Conservation (phyloP, 1,140 invertebrate genomes). For the Drosophila navojoa region DNA sequence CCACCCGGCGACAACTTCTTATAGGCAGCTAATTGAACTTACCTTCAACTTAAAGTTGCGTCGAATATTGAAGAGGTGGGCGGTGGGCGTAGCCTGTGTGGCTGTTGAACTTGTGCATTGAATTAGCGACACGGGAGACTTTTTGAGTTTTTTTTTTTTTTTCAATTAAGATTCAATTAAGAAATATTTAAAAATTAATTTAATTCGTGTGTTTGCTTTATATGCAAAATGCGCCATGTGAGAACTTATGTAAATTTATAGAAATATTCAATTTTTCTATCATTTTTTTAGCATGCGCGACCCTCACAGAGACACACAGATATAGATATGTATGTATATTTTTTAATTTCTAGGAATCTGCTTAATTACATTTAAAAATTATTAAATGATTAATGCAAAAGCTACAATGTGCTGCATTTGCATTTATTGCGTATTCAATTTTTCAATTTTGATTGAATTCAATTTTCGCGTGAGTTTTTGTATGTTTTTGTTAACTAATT, state of each 20-base stretch:
- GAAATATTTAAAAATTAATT: slow-evolving; percentile 72
- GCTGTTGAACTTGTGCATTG: slow-evolving; percentile 54
- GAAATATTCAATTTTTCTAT: slow-evolving; percentile 18
- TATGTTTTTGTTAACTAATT: slow-evolving; percentile 33
- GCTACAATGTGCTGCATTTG: slow-evolving; percentile 56
- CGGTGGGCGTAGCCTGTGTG: slow-evolving; percentile 3
- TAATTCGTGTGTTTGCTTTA: slow-evolving; percentile 54
- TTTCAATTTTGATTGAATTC: slow-evolving; percentile 43
- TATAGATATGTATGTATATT: slow-evolving; percentile 26
- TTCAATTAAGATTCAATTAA: slow-evolving; percentile 71
- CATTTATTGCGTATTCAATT: slow-evolving; percentile 45
- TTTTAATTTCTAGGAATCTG: slow-evolving; percentile 48
- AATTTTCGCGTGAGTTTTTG: slow-evolving; percentile 59
- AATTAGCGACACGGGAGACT: slow-evolving; percentile 39
- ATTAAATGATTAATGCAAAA: slow-evolving; percentile 65
- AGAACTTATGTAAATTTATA: slow-evolving; percentile 71
- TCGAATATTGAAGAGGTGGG: slow-evolving; percentile 34
- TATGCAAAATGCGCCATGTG: slow-evolving; percentile 58
- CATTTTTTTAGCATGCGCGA: slow-evolving; percentile 20
- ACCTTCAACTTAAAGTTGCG: slow-evolving; percentile 62
- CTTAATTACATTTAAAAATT: slow-evolving; percentile 65
- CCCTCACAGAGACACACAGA: slow-evolving; percentile 67
- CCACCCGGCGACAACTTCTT: slow-evolving; percentile 45
- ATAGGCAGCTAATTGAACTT: slow-evolving; percentile 57
- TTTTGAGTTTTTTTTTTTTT: slow-evolving; percentile 19